Evolutionary conservation across 2,113 vertebrate genomes (phyloP).

Genomic region (Phyllostomus discolor): DNA sequence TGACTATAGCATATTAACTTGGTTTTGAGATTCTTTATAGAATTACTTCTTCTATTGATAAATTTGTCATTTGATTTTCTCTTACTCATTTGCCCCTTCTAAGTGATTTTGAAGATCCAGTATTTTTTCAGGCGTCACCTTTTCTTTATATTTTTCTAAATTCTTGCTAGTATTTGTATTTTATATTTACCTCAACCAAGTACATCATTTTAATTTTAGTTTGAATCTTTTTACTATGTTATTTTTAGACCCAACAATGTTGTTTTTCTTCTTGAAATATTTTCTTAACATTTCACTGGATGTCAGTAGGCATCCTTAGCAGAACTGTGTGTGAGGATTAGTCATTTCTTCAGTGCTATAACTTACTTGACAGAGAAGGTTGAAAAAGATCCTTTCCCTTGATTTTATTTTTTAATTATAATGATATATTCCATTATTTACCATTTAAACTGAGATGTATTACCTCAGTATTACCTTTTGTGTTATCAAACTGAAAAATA

Average conservation of each 20-base stretch:
- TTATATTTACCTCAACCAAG: neutral
- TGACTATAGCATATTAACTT: neutral
- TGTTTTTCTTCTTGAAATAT: neutral
- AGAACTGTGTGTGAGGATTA: conserved; percentile 31
- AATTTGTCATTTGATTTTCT: neutral
- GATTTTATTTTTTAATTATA: conserved; percentile 26
- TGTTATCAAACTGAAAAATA: conserved; percentile 31
- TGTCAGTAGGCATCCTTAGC: neutral
- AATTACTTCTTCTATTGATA: neutral
- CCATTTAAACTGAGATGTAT: neutral
- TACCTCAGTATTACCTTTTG: neutral
- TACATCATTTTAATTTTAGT: neutral
- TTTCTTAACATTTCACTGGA: conserved; percentile 2
- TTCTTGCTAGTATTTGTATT: neutral
- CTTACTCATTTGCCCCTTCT: neutral
- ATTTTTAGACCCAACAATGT: neutral
- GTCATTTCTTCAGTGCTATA: conserved; percentile 5
- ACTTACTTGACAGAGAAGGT: neutral
- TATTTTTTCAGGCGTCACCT: neutral
- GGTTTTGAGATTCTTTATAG: neutral
- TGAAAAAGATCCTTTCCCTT: neutral
- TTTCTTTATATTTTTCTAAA: neutral
- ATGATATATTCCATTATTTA: conserved; percentile 20
- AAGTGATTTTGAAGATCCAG: neutral
- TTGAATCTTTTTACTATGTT: neutral